Base-by-base conservation (phyloP, 2,797 vertebrate species). In the Danio tinwini region DNA sequence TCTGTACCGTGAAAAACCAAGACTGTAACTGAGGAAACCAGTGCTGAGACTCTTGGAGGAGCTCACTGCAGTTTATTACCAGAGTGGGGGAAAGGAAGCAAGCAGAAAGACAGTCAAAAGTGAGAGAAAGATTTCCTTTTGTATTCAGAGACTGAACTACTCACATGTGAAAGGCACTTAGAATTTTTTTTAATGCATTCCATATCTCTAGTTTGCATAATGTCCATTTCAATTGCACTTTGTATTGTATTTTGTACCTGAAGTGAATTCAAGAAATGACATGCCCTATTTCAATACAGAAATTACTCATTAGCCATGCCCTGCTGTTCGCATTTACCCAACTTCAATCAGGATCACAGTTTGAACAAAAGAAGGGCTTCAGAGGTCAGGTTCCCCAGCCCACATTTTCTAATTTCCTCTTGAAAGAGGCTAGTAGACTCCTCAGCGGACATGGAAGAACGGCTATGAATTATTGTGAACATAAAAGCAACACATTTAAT, bases 1-100 rank as follows among this genome's bases (percentile, higher is more conserved):
- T 85, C 86, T 86, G 82, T 85, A 61, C 45, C 79, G 76, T 71
- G 29, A 83, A 82, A 64, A 85, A 85, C 74, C 81, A 62, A 52
- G 74, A 78, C 9, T n/a, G 52, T 67, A 42, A 68, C 42, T 68
- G 42, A 68, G 52, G 52, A 77, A 77, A 68, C 42, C 50, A n/a
- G 14, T 1, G 0, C 72, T 40, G n/a, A 53, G 19, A 74, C 21
- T 11, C 12, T 5, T 13, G 5, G 14, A 52, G 12, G 49, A 6
- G 45, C 39, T 47, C 5, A 3, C 9, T 70, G 12, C 29, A 14
- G 11, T 61, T 61, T 10, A 42, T 65, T 12, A 76, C 16, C 49
- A 53, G 37, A 6, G 65, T 50, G 55, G 16, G 53, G 53, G 39
- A 21, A 40, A 53, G 17, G 2, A 17, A 37, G 37, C 21, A 40